A percentile compares a stretch with the other conserved stretches of the same genome.
Evolutionary conservation across 1,140 invertebrate genomes (phyloP).

Genomic region (Aphis craccivora): DNA sequence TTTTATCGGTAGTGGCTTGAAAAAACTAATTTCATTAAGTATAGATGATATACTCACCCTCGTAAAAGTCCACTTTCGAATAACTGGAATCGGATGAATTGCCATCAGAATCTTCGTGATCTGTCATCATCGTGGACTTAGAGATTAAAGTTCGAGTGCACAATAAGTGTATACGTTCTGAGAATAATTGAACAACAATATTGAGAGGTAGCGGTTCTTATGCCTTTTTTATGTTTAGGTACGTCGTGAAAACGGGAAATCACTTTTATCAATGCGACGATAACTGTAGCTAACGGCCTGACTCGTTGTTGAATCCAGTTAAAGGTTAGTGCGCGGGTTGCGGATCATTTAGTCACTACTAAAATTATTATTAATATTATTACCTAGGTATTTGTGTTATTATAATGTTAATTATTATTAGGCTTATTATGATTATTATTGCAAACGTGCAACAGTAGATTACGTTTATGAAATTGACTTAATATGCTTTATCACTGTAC

Average conservation of each 20-base stretch:
- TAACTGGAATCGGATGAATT: constrained; percentile 27
- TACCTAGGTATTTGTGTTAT: background rate
- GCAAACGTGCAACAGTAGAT: too few species aligned
- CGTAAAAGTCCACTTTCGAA: constrained; percentile 22
- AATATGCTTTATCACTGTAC: too few species aligned
- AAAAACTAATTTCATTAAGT: too few species aligned
- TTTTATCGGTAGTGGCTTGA: too few species aligned
- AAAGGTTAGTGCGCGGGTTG: too few species aligned
- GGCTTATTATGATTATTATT: background rate
- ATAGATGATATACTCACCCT: constrained; percentile 12
- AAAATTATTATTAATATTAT: background rate
- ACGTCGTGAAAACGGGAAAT: background rate
- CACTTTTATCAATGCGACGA: background rate
- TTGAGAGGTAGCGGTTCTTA: background rate
- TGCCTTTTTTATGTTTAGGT: background rate
- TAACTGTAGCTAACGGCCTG: too few species aligned
- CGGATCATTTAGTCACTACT: background rate
- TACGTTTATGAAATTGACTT: too few species aligned
- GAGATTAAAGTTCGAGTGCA: background rate
- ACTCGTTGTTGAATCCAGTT: background rate
- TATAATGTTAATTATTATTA: too few species aligned
- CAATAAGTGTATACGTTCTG: background rate
- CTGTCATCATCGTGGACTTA: background rate
- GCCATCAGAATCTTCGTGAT: background rate
- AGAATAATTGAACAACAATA: background rate